Evolutionary conservation across 2,888 invertebrate genomes (phyloP).

Genomic region (Tenthredo livida): DNA sequence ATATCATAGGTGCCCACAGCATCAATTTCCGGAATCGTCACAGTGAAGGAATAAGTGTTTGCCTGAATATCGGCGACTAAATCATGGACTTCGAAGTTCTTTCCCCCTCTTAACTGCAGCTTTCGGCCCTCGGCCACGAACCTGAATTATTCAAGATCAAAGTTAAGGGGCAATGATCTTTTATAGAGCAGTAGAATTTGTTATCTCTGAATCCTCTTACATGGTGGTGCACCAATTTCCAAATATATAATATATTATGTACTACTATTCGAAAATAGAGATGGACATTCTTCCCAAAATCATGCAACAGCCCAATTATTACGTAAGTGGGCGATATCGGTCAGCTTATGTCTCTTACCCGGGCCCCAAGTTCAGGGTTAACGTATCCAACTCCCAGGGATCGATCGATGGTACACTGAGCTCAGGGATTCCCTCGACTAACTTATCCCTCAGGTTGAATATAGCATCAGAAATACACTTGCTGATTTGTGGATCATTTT

Average conservation of each 20-base stretch:
- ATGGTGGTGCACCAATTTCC: not conserved
- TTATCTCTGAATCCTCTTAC: not conserved
- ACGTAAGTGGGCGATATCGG: not conserved
- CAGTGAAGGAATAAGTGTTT: not conserved
- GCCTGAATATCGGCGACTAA: constrained; percentile 76
- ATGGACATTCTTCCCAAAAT: not conserved
- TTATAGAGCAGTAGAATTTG: not conserved
- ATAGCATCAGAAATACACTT: not conserved
- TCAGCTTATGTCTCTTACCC: constrained; percentile 1
- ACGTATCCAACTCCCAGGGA: not conserved
- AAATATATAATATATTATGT: not conserved
- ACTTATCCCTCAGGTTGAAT: not conserved
- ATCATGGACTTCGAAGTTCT: not conserved
- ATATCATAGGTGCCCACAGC: not conserved
- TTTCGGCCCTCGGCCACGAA: not conserved
- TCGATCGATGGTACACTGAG: constrained; percentile 4
- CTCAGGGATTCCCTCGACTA: constrained; percentile 19
- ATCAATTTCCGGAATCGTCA: not conserved
- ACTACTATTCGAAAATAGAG: not conserved
- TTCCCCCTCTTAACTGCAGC: not conserved
- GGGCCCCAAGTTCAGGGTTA: not conserved
- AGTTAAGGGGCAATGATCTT: not conserved
- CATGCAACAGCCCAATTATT: not conserved
- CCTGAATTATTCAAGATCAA: not conserved
- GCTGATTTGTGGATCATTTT: not conserved